A percentile compares a stretch with the other conserved stretches of the same genome.
phyloP scores from a whole-genome alignment of 2,888 invertebrate genomes.

The Nineta flava region DNA sequence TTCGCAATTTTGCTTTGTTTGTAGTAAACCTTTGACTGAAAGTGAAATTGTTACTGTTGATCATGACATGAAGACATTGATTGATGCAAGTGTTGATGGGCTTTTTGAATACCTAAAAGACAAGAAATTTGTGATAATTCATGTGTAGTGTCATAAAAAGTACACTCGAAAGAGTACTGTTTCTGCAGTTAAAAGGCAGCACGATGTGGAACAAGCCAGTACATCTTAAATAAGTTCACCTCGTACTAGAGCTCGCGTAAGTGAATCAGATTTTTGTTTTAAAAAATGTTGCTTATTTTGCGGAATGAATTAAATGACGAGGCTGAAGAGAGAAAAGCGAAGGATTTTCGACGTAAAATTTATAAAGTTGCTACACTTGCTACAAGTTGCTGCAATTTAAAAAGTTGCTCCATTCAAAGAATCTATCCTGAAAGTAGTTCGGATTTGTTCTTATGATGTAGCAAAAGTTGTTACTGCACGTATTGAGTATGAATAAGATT shows the following conservation, averaged over 20 bases:
- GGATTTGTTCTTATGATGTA: conserved; percentile 10
- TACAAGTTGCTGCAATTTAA: no score
- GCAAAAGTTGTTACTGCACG: conserved; percentile 19
- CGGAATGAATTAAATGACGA: conserved; percentile 20
- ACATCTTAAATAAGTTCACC: conserved; percentile 17
- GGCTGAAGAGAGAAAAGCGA: conserved; percentile 18
- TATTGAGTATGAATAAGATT: conserved; percentile 16
- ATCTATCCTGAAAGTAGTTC: conserved; percentile 13
- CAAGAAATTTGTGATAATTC: conserved; percentile 15
- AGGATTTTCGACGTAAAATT: conserved; percentile 13
- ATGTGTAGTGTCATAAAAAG: conserved; percentile 16
- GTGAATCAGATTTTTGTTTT: conserved; percentile 19
- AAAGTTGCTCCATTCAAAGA: conserved; percentile 14
- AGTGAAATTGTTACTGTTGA: conserved; percentile 18
- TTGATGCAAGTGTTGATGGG: conserved; percentile 15
- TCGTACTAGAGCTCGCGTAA: conserved; percentile 17
- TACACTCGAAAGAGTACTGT: conserved; percentile 18
- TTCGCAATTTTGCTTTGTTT: conserved; percentile 17
- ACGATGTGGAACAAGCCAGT: conserved; percentile 17
- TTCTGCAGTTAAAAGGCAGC: conserved; percentile 18
- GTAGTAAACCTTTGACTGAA: conserved; percentile 17
- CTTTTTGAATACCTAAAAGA: conserved; percentile 13
- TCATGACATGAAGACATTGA: conserved; percentile 13
- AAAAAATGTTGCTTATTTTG: conserved; percentile 20
- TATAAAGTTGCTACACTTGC: conserved; percentile 18